Evolutionary conservation across 1,140 invertebrate species (phyloP).

Genomic region (Eupeodes corollae): DNA sequence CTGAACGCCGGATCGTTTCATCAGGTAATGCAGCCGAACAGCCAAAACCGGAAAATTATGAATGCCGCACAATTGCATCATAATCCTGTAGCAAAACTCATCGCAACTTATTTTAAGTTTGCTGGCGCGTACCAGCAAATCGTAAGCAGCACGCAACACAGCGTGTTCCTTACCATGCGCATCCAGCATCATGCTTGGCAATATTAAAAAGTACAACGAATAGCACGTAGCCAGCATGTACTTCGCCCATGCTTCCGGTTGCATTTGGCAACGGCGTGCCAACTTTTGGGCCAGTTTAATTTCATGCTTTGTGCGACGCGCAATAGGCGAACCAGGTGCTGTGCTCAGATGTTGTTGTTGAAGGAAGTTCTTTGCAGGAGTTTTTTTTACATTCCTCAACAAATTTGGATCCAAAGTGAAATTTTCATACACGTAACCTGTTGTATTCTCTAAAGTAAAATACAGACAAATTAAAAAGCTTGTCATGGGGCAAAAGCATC

Average conservation of each 20-base stretch:
- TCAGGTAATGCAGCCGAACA: conserved; percentile 86
- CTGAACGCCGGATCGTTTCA: conserved; percentile 88
- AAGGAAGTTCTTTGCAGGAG: conserved; percentile 31
- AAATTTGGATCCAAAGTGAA: conserved; percentile 44
- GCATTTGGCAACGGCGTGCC: conserved; percentile 61
- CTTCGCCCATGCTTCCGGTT: conserved; percentile 82
- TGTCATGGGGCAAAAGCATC: too few relatives aligned
- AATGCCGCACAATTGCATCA: conserved; percentile 97
- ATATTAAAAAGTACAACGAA: conserved; percentile 94
- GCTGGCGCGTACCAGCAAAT: conserved; percentile 75
- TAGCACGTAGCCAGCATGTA: conserved; percentile 78
- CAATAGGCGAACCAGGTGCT: conserved; percentile 77
- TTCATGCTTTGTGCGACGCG: conserved; percentile 87
- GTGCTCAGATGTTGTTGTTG: conserved; percentile 39
- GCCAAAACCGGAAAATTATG: conserved; percentile 89
- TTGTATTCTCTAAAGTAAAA: conserved; percentile 5
- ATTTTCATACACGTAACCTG: conserved; percentile 41
- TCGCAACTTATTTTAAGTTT: conserved; percentile 74
- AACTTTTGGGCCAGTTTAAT: conserved; percentile 83
- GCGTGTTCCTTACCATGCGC: conserved; percentile 55
- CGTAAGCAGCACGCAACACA: conserved; percentile 73
- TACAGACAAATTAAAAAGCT: too few relatives aligned
- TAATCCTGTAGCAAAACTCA: conserved; percentile 94
- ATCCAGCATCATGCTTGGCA: conserved; percentile 64
- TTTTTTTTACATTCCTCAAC: conserved; percentile 36